These are phyloP conservation scores for Nycticryphes semicollaris DNA, from an alignment of 2,113 vertebrate species.

Conservation along the genomic window DNA sequence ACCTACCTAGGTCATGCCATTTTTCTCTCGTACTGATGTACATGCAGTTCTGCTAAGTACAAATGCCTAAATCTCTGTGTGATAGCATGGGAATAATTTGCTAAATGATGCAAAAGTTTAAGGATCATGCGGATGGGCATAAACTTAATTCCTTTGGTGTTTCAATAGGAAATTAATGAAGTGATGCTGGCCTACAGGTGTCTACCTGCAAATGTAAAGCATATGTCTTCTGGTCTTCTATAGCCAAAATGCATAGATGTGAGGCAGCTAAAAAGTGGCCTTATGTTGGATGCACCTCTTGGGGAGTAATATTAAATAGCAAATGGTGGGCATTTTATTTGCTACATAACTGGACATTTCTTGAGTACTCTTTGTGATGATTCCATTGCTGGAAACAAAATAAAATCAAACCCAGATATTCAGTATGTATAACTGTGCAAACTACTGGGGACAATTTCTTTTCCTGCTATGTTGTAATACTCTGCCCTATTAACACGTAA, in stretches of 20 bases:
- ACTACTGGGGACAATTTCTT: neutral
- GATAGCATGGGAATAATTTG: neutral
- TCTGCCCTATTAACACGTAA: neutral
- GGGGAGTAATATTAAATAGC: neutral
- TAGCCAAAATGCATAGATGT: neutral
- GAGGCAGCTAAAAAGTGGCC: neutral
- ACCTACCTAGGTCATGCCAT: neutral
- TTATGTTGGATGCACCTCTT: neutral
- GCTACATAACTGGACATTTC: neutral
- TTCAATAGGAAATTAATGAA: neutral
- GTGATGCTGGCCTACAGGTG: neutral
- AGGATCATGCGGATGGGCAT: neutral
- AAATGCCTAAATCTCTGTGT: neutral
- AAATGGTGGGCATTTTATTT: neutral
- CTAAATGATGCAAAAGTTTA: neutral
- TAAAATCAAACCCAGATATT: neutral
- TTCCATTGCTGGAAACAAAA: neutral
- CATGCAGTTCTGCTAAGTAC: neutral
- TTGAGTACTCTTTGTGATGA: neutral
- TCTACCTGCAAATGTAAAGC: neutral
- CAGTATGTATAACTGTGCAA: neutral
- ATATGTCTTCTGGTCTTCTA: neutral
- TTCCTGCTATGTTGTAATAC: neutral
- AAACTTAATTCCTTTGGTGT: neutral
- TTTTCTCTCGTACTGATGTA: neutral